Conservation (phyloP, 2,797 vertebrate species). For the Callimico goeldii region DNA sequence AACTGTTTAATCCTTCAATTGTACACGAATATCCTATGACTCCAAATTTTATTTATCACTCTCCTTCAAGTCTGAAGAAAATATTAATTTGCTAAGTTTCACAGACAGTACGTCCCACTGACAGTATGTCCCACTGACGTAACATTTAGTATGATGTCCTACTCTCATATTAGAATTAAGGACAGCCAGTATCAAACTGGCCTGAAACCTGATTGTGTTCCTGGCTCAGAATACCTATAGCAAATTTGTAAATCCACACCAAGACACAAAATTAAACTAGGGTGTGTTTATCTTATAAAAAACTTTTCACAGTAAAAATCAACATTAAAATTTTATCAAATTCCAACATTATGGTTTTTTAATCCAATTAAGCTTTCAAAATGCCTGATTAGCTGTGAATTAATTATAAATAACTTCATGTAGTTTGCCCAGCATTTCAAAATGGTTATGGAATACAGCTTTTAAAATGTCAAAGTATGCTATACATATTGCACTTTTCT, state of each 20-base stretch:
- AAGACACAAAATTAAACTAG: slow-evolving; percentile 81
- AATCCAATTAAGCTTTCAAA: slow-evolving; percentile 73
- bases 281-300: slow-evolving; percentile 74
- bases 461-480: slow-evolving; percentile 76
- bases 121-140: slow-evolving; percentile 47
- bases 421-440: slow-evolving; percentile 78
- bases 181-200: slow-evolving; percentile 78
- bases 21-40: slow-evolving; percentile 68
- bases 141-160: slow-evolving; percentile 68
- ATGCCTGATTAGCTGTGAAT: slow-evolving; percentile 73
- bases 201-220: slow-evolving; percentile 74
- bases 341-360: slow-evolving; percentile 48
- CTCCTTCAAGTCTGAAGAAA: slow-evolving; percentile 77
- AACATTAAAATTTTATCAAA: slow-evolving; percentile 75
- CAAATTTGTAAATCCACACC: slow-evolving; percentile 73
- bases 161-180: slow-evolving; percentile 74
- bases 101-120: slow-evolving; percentile 69
- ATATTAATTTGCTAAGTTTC: slow-evolving; percentile 72
- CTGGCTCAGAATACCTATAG: slow-evolving; percentile 79
- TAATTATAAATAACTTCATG: slow-evolving; percentile 62
- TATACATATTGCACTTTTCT: slow-evolving; percentile 87
- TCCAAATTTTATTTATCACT: slow-evolving; percentile 63
- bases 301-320: slow-evolving; percentile 73
- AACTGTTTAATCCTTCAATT: slow-evolving; percentile 67
- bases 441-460: slow-evolving; percentile 76